These are phyloP conservation scores for Hepsetus odoe DNA, from an alignment of 2,113 vertebrate species.

Conservation along the genomic window DNA sequence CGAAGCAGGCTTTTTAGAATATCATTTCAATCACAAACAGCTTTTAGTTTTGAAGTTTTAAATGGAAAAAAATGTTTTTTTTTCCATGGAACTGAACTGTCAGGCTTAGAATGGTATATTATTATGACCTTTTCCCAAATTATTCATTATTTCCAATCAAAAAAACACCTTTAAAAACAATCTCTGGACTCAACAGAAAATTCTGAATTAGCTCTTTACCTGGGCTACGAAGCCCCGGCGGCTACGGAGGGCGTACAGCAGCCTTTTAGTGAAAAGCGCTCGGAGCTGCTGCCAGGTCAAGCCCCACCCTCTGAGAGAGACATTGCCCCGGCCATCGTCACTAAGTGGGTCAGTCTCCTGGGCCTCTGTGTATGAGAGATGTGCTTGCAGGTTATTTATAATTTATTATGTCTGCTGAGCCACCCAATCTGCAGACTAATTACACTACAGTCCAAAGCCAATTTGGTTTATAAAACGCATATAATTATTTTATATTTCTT, in stretches of 20 bases:
- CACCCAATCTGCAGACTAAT: neutral
- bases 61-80: too few species aligned
- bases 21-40: too few species aligned
- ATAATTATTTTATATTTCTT: too few species aligned
- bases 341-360: slow-evolving; percentile 76
- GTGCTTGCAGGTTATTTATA: slow-evolving; percentile 16
- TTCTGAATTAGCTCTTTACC: slow-evolving; percentile 63
- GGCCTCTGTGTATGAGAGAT: slow-evolving; percentile 59
- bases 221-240: slow-evolving; percentile 83
- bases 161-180: too few species aligned
- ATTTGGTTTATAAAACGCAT: neutral
- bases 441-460: neutral
- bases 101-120: neutral
- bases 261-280: slow-evolving; percentile 85
- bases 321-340: slow-evolving; percentile 45
- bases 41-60: too few species aligned
- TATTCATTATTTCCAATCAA: too few species aligned
- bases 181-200: too few species aligned
- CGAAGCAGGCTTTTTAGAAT: too few species aligned
- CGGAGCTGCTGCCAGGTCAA: slow-evolving; percentile 82
- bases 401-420: neutral
- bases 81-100: neutral
- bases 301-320: slow-evolving; percentile 69
- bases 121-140: neutral
- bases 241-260: slow-evolving; percentile 82